phyloP scores from a whole-genome alignment of 1,140 invertebrate species.

The Drosophila yakuba region DNA sequence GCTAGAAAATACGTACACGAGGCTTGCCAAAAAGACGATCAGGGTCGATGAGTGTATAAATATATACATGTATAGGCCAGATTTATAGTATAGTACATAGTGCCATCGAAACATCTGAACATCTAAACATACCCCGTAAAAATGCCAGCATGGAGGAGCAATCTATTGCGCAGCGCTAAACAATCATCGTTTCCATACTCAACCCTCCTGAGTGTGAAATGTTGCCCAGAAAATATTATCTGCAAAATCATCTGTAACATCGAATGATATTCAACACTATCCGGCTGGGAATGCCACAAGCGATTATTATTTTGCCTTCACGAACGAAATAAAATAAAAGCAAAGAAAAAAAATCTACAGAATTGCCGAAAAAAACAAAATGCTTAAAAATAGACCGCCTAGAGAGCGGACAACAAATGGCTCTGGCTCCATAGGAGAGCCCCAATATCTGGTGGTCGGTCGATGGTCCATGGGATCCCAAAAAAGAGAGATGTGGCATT shows the following conservation, averaged over 20 bases:
- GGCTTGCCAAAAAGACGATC: slow-evolving; percentile 71
- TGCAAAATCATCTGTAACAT: slow-evolving; percentile 74
- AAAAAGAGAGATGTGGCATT: slow-evolving; percentile 22
- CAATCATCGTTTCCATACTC: slow-evolving; percentile 20
- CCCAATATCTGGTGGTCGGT: slow-evolving; percentile 2
- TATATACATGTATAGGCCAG: slow-evolving; percentile 33
- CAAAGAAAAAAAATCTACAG: slow-evolving; percentile 21
- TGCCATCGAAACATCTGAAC: not conserved
- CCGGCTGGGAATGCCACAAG: slow-evolving; percentile 76
- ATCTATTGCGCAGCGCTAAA: slow-evolving; percentile 44
- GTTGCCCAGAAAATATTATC: slow-evolving; percentile 64
- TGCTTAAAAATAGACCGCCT: slow-evolving; percentile 47
- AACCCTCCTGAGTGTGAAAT: not conserved
- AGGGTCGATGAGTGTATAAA: slow-evolving; percentile 68
- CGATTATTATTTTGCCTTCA: slow-evolving; percentile 80
- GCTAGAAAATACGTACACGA: slow-evolving; percentile 21
- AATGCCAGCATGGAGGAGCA: slow-evolving; percentile 8
- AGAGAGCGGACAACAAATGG: slow-evolving; percentile 40
- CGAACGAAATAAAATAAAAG: slow-evolving; percentile 29
- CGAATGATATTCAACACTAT: slow-evolving; percentile 83
- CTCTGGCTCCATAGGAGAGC: slow-evolving; percentile 24
- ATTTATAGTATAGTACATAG: slow-evolving; percentile 30
- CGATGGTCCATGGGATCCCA: not conserved
- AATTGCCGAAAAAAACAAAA: slow-evolving; percentile 35
- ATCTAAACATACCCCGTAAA: not conserved